Conservation (phyloP, 2,797 vertebrate genomes). For the Spea hammondii region DNA sequence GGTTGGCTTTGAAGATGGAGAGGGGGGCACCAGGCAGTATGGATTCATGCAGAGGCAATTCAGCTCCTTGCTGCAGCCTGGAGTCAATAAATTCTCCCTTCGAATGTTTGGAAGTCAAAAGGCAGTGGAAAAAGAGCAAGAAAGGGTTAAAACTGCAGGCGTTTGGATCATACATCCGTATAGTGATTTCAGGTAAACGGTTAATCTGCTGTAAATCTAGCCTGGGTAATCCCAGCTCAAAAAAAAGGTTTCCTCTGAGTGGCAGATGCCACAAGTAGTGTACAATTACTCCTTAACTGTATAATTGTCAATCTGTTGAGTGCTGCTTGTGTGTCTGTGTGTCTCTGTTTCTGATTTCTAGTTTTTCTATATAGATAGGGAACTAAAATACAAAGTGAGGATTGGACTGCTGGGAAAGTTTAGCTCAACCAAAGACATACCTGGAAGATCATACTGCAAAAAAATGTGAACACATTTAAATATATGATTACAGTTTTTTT, state of each 20-base stretch:
- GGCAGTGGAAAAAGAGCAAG: conserved; percentile 97
- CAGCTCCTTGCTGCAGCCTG: conserved; percentile 95
- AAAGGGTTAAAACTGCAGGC: conserved; percentile 95
- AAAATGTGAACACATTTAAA: no score
- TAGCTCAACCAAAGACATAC: no score
- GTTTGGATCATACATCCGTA: conserved; percentile 99
- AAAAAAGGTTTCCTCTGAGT: background rate
- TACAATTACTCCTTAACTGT: background rate
- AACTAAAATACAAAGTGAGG: no score
- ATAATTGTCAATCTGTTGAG: background rate
- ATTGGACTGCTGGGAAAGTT: no score
- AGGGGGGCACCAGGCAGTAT: conserved; percentile 78
- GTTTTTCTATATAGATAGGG: no score
- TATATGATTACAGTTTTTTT: no score
- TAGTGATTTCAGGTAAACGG: conserved; percentile 97
- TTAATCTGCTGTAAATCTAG: conserved; percentile 22
- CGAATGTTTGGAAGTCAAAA: conserved; percentile 98
- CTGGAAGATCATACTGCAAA: no score
- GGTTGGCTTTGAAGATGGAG: conserved; percentile 85
- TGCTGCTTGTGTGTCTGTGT: conserved; percentile 17
- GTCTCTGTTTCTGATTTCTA: background rate
- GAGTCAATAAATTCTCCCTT: conserved; percentile 98
- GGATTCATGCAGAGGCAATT: conserved; percentile 97
- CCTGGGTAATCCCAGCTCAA: conserved; percentile 14
- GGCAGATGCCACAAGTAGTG: conserved; percentile 41